Evolutionary conservation across 2,888 invertebrate species (phyloP).

Genomic region (Cloeon dipterum): DNA sequence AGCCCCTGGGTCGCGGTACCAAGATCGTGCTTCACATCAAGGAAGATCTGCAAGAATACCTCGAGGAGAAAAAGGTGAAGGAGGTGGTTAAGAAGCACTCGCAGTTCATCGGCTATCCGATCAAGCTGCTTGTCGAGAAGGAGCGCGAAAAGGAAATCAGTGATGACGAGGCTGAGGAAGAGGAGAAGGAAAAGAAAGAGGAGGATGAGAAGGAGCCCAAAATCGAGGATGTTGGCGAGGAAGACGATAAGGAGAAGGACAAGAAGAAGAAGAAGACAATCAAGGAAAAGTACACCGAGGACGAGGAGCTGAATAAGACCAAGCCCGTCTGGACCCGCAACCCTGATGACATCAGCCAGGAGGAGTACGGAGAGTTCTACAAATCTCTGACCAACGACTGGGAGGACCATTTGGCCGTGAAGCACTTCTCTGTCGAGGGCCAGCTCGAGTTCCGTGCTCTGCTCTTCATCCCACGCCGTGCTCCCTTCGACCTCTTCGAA

Average conservation of each 20-base stretch:
- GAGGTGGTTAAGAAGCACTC: constrained; percentile 98
- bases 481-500: constrained; percentile 95
- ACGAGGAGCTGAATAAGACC: constrained; percentile 95
- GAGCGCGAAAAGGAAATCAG: constrained; percentile 92
- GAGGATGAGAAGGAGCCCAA: constrained; percentile 35
- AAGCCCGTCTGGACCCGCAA: constrained; percentile 97
- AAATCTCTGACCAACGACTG: constrained; percentile 93
- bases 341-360: constrained; percentile 86
- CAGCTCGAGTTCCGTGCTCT: constrained; percentile 87
- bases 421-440: constrained; percentile 85
- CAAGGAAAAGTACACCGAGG: constrained; percentile 93
- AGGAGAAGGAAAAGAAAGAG: too few relatives aligned
- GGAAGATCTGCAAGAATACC: constrained; percentile 85
- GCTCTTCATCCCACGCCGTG: constrained; percentile 74
- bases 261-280: constrained; percentile 93
- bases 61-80: constrained; percentile 87
- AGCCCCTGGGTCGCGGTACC: constrained; percentile 79
- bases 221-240: constrained; percentile 46
- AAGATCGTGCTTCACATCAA: constrained; percentile 86
- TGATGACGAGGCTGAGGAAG: constrained; percentile 68
- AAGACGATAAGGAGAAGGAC: constrained; percentile 34
- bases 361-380: constrained; percentile 96
- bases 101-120: constrained; percentile 97
- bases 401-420: constrained; percentile 93
- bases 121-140: constrained; percentile 84